Evolutionary conservation across 2,797 vertebrate species (phyloP), one percentile per base, ranked within the genome.

Genomic region (Spea hammondii): DNA sequence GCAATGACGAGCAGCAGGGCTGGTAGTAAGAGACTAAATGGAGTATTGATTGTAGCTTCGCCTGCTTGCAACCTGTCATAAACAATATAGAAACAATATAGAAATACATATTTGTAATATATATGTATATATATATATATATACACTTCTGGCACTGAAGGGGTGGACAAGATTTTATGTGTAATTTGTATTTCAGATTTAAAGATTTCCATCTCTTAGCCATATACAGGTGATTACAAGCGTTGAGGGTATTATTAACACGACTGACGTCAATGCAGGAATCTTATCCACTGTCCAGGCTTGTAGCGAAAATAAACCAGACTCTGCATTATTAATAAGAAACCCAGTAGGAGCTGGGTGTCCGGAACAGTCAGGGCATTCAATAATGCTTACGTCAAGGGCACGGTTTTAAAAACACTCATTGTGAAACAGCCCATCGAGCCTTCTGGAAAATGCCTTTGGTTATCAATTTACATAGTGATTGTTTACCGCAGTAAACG

Each of bases 201-300:
- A 64, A 73, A 68, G 74, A 77, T 82, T 74, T 77, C 80, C 70
- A 82, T 74, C 75, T 82, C 62, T 60, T 69, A 70, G 4, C 59
- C 84, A 74, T 66, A 47, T 84, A 84, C 68, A 47, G 87, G 89
- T 79, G 71, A 78, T 67, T 82, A 78, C 77, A 72, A 85, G 57
- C 69, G 65, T 57, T 74, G 77, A 55, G n/a, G 86, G 72, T 85
- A 74, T 87, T 76, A 87, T 86, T 91, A 87, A 86, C 86, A 78
- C 82, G 10, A 65, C 82, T 89, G 89, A 88, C 81, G 84, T 91
- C 91, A 90, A 82, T 83, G 74, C 84, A 86, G 84, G 86, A 85
- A 81, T 9, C 13, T 79, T 86, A 85, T 79, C 84, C 48, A 85
- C 85, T 84, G 79, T 77, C 70, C 84, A 82, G 78, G 9, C 0